phyloP scores from a whole-genome alignment of 2,888 invertebrate genomes.

The Drosophila flavopinicola region DNA sequence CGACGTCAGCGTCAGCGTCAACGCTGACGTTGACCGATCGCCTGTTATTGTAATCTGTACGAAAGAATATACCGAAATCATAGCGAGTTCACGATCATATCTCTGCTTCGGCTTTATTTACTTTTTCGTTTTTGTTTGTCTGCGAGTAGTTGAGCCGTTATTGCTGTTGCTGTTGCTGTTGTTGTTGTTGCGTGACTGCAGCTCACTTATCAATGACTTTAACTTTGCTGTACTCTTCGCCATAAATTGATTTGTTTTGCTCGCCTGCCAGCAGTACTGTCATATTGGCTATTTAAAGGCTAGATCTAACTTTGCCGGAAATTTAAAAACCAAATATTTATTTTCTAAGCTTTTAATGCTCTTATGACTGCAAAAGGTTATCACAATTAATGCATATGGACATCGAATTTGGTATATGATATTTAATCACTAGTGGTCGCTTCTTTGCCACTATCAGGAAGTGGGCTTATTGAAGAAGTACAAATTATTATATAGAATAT shows the following conservation, averaged over 20 bases:
- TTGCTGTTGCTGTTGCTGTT: conserved; percentile 19
- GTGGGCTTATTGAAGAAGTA: no score
- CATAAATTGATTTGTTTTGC: conserved; percentile 74
- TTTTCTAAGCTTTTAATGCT: no score
- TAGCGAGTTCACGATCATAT: conserved; percentile 31
- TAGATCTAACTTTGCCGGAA: no score
- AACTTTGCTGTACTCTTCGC: conserved; percentile 44
- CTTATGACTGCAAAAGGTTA: no score
- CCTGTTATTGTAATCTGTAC: conserved; percentile 47
- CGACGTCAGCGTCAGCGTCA: conserved; percentile 7
- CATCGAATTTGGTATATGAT: no score
- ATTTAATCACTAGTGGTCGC: no score
- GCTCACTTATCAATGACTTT: conserved; percentile 64
- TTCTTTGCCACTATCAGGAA: no score
- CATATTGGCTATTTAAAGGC: no score
- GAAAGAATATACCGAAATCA: conserved; percentile 21
- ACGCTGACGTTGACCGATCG: conserved; percentile 56
- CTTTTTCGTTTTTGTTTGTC: conserved; percentile 19
- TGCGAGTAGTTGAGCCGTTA: conserved; percentile 25
- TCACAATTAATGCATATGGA: no score
- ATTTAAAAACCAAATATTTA: no score
- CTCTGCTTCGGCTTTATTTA: conserved; percentile 16
- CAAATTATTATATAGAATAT: no score
- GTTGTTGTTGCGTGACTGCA: conserved; percentile 8
- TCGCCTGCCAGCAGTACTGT: conserved; percentile 8